phyloP scores from a whole-genome alignment of 2,888 invertebrate genomes.

The Dysmachus trigonus region DNA sequence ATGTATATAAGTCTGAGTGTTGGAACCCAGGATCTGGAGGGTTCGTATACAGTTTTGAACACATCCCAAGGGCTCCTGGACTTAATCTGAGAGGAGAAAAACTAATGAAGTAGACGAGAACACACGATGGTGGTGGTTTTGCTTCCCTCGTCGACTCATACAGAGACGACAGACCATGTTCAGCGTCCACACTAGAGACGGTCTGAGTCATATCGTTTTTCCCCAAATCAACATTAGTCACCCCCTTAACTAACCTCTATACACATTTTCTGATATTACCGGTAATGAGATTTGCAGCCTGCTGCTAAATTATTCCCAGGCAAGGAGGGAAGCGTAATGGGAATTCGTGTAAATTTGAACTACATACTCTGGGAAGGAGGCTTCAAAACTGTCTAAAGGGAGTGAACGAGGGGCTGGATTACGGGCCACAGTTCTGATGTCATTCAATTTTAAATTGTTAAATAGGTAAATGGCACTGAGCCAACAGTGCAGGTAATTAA shows the following conservation, averaged over 20 bases:
- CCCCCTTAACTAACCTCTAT: neutral
- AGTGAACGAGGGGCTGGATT: neutral
- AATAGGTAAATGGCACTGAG: neutral
- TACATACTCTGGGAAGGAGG: neutral
- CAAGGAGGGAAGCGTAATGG: neutral
- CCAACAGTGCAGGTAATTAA: neutral
- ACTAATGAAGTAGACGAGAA: neutral
- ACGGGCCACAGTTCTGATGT: neutral
- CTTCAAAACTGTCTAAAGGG: neutral
- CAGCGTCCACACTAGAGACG: neutral
- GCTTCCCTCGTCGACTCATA: neutral
- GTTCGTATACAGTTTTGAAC: neutral
- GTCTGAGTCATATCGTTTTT: neutral
- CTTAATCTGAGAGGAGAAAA: neutral
- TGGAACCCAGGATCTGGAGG: too few relatives aligned
- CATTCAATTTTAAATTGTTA: neutral
- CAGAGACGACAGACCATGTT: neutral
- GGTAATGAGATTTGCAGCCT: neutral
- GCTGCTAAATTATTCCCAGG: neutral
- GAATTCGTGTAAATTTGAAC: neutral
- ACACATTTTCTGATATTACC: neutral
- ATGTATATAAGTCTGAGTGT: too few relatives aligned
- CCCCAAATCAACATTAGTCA: neutral
- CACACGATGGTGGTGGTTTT: neutral
- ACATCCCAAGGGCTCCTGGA: neutral